Conservation (phyloP, 2,888 invertebrate genomes). For the Eristalinus sepulchralis region DNA sequence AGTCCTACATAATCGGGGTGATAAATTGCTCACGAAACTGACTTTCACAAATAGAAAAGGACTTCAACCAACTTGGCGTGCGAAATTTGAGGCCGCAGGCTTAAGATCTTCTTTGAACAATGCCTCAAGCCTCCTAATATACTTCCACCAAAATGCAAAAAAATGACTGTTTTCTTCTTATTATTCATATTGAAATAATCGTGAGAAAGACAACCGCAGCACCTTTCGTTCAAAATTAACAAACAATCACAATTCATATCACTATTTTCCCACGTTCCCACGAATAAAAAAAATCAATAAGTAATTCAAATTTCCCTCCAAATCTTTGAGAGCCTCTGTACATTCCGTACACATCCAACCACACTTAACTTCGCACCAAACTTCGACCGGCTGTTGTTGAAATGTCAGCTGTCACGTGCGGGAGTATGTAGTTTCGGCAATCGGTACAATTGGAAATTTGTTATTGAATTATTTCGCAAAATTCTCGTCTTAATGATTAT, state of each 20-base stretch:
- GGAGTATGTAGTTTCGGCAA: background rate
- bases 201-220: no score
- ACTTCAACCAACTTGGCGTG: no score
- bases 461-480: background rate
- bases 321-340: conserved; percentile 35
- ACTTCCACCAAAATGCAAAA: no score
- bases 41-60: no score
- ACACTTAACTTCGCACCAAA: conserved; percentile 45
- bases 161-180: no score
- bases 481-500: background rate
- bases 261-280: background rate
- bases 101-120: no score
- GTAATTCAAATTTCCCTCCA: background rate
- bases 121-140: no score
- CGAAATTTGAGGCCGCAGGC: no score
- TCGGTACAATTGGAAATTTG: background rate
- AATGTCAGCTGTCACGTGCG: conserved; percentile 58
- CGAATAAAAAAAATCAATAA: background rate
- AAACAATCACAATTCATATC: background rate
- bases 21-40: no score
- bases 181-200: no score
- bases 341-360: background rate
- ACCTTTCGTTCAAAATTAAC: no score
- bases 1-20: no score
- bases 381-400: conserved; percentile 39